Evolutionary conservation across 1,140 invertebrate species (phyloP), one percentile per base, ranked within the genome.

Genomic region (Cydia fagiglandana): DNA sequence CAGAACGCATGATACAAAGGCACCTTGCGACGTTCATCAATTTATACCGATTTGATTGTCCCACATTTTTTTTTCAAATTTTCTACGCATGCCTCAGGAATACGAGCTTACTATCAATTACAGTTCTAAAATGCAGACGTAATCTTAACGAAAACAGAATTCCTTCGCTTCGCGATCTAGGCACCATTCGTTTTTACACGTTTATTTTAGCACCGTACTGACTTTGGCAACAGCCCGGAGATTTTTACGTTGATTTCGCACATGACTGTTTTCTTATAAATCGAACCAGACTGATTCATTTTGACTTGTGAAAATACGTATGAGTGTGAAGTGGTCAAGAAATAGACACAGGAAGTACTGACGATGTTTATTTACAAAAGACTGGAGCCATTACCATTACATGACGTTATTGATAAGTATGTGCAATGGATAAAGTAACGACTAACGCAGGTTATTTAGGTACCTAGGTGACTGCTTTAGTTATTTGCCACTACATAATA

Each of bases 161-260:
- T 17, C 12, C 12, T 15, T 4, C 15, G 6, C 50, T 61, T 61
- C 56, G 24, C 1, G n/a, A n/a, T n/a, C n/a, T 24, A 24, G 24
- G 24, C 24, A 2, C 28, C 41, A 50, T 24, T 73, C 66, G 34
- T n/a, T 41, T 78, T 78, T 80, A 77, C 76, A 41, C 77, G 73
- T 82, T 79, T 81, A 81, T 82, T 83, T 84, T 81, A 73, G 78
- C 81, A 81, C 80, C 34, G 30, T n/a, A 70, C 34, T 70, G 56
- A 12, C 34, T 70, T 45, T 70, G 73, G 47, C 66, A 70, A 15
- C 66, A 13, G 64, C 30, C 66, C n/a, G 66, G 4, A 34, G 5
- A 38, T 70, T 70, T 41, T 70, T 45, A 70, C 66, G 30, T 20
- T 9, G 34, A 70, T 45, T 70, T 38, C 66, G 15, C 38, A n/a